Evolutionary conservation across 1,140 invertebrate genomes (phyloP).

Genomic region (Apis laboriosa): DNA sequence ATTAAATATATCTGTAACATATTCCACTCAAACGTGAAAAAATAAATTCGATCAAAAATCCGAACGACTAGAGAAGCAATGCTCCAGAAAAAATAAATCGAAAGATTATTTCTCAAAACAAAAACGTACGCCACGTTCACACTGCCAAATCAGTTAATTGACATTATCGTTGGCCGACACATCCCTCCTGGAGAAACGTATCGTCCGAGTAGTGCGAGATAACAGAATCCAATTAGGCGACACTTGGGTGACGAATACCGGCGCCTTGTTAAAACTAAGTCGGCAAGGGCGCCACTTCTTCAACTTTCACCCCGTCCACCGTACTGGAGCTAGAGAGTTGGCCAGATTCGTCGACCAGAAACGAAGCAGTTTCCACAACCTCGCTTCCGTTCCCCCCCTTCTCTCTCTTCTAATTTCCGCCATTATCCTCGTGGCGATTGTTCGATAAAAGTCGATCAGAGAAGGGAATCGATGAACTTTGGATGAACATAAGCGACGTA

Average conservation of each 20-base stretch:
- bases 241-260: constrained; percentile 3
- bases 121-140: too few species aligned
- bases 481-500: neutral
- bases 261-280: constrained; percentile 30
- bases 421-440: neutral
- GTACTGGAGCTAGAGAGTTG: neutral
- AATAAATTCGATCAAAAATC: too few species aligned
- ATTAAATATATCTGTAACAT: too few species aligned
- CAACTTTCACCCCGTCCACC: constrained; percentile 8
- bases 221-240: constrained; percentile 51
- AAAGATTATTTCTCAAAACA: too few species aligned
- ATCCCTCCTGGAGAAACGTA: neutral
- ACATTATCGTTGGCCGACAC: neutral
- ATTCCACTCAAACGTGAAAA: too few species aligned
- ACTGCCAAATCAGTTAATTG: constrained; percentile 1
- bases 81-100: too few species aligned
- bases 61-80: too few species aligned
- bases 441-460: neutral
- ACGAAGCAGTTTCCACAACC: too few species aligned
- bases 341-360: neutral
- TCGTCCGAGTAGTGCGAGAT: constrained; percentile 5
- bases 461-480: neutral
- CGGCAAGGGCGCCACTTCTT: constrained; percentile 24
- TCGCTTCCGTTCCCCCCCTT: neutral
- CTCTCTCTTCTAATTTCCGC: neutral